A percentile compares a stretch with the other conserved stretches of the same genome.
Conservation (phyloP, 2,797 vertebrate species). For the Ctenopoma multispine region DNA sequence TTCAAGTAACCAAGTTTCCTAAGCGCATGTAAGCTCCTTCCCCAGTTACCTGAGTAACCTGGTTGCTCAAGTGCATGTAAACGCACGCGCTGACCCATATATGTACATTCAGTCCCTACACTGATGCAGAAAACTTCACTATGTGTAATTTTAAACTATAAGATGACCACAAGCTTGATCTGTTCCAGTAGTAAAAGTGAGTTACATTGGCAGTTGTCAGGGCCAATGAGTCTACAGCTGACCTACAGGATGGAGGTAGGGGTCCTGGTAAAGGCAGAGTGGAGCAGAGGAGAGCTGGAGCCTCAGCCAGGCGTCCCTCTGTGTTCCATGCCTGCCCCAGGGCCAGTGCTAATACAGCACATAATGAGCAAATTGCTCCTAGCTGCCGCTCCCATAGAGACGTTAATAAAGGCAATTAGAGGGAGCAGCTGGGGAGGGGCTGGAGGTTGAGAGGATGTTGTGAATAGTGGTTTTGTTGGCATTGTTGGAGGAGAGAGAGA, state of each 20-base stretch:
- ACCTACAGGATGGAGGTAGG: conserved; percentile 58
- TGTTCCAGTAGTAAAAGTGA: conserved; percentile 19
- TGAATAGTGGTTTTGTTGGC: conserved; percentile 66
- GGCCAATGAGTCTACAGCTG: conserved; percentile 39
- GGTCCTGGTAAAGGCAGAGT: conserved; percentile 71
- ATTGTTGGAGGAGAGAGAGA: conserved; percentile 30
- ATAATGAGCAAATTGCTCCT: conserved; percentile 84
- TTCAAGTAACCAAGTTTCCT: no score
- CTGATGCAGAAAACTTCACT: not conserved
- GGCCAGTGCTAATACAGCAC: conserved; percentile 82
- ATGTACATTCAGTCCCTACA: not conserved
- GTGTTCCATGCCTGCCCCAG: conserved; percentile 79
- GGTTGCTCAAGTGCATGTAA: no score
- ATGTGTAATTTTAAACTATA: conserved; percentile 6
- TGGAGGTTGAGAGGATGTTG: conserved; percentile 73
- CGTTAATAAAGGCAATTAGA: conserved; percentile 86
- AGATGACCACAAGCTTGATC: conserved; percentile 3
- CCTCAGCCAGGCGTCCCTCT: conserved; percentile 76
- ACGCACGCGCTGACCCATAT: no score
- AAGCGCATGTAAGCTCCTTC: no score
- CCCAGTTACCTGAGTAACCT: no score
- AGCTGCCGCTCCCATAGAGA: conserved; percentile 85
- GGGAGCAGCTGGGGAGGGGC: conserved; percentile 77
- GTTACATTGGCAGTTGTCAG: conserved; percentile 30
- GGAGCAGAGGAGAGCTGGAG: conserved; percentile 60